A percentile compares a stretch with the other conserved stretches of the same genome.
These are phyloP conservation scores for Corythornis leucogaster DNA, from an alignment of 2,797 vertebrate genomes.

Conservation along the genomic window DNA sequence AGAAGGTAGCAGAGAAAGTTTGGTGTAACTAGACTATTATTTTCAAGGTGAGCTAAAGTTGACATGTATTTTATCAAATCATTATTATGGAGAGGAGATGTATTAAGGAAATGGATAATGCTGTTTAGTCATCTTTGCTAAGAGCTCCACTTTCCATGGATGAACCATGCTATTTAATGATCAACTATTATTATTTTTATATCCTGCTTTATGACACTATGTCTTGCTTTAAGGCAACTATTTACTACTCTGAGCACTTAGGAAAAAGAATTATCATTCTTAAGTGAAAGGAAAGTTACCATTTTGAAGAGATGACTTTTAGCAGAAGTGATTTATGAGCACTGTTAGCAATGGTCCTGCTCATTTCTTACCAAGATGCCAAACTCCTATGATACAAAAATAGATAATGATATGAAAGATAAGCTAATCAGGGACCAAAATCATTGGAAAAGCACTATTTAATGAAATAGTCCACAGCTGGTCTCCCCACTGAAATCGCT, in stretches of 20 bases:
- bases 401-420: neutral
- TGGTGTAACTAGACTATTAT: neutral
- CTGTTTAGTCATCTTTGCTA: constrained; percentile 31
- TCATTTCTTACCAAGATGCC: neutral
- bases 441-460: neutral
- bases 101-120: constrained; percentile 16
- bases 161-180: constrained; percentile 22
- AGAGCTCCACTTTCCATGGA: constrained; percentile 35
- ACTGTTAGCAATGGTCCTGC: neutral
- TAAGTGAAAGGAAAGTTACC: neutral
- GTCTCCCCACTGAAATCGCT: neutral
- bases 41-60: constrained; percentile 14
- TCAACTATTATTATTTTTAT: constrained; percentile 45
- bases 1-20: neutral
- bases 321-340: neutral
- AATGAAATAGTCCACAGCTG: neutral
- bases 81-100: neutral
- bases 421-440: neutral
- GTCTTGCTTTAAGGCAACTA: constrained; percentile 26
- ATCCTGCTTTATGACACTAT: constrained; percentile 20
- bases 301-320: neutral
- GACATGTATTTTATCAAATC: neutral
- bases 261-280: neutral
- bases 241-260: constrained; percentile 35
- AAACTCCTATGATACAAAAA: neutral